Percentiles rank a stretch among this genome's conserved stretches.
Conservation (phyloP, 1,140 invertebrate species). For the Trissolcus basalis region DNA sequence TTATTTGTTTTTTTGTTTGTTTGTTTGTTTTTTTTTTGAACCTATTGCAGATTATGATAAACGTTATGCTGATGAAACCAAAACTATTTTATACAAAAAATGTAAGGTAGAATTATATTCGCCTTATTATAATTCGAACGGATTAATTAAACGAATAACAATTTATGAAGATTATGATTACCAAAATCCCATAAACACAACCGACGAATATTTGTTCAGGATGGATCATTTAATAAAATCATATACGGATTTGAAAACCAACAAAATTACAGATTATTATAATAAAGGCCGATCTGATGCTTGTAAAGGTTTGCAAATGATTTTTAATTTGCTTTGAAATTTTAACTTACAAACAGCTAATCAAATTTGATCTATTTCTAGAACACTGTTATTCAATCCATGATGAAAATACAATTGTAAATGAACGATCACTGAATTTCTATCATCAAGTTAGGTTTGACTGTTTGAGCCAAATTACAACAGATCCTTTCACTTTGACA, state of each 20-base stretch:
- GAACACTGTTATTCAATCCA: conserved; percentile 80
- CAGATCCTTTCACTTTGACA: conserved; percentile 78
- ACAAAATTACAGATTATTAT: conserved; percentile 81
- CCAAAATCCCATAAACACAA: conserved; percentile 77
- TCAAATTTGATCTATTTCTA: conserved; percentile 59
- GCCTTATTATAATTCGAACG: conserved; percentile 84
- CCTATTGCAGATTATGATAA: conserved; percentile 80
- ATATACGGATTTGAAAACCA: conserved; percentile 78
- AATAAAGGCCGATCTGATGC: conserved; percentile 81
- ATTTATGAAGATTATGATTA: conserved; percentile 83
- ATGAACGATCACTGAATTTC: conserved; percentile 82
- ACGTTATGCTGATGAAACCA: conserved; percentile 84
- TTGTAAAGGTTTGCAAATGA: conserved; percentile 79
- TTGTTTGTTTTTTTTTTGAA: conserved; percentile 5
- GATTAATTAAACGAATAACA: conserved; percentile 82
- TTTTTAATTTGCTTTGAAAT: background rate
- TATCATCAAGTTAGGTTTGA: conserved; percentile 82
- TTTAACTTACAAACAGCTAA: conserved; percentile 1
- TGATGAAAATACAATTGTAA: conserved; percentile 64
- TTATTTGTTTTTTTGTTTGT: conserved; percentile 6
- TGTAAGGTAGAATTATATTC: conserved; percentile 85
- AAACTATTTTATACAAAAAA: conserved; percentile 85
- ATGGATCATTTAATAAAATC: conserved; percentile 81
- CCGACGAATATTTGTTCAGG: conserved; percentile 84
- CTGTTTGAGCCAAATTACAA: conserved; percentile 80